Base-by-base conservation (phyloP, 2,888 invertebrate genomes). In the Spilosoma lubricipeda region DNA sequence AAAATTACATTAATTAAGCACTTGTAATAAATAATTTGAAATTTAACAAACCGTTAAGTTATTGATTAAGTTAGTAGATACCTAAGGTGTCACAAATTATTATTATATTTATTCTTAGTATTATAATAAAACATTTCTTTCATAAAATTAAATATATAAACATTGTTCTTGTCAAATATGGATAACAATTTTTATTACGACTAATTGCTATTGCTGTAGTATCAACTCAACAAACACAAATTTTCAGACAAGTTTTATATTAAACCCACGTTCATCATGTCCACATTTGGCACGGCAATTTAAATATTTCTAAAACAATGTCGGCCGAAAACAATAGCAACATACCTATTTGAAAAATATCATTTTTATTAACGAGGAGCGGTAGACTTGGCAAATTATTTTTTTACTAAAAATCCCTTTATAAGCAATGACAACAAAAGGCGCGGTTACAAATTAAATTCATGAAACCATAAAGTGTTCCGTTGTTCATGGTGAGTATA, bases 381-480 rank as follows among this genome's bases (percentile, higher is more conserved):
- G 72, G 73, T 68, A 64, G 70, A 83, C 76, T 72, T 65, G 67
- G 75, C 75, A 80, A 84, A 80, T 84, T 75, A 73, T 83, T 82
- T 83, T 77, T 80, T 77, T 75, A 20, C 69, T 71, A 30, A 67
- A 83, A 79, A 84, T 80, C 82, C 77, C 76, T 84, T 84, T 80
- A 67, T 70, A 84, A 74, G 67, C 73, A 63, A 71, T 72, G 68
- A 78, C 81, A 75, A 78, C 76, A 85, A 82, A 81, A 83, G 79
- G 73, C 77, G 79, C 76, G 77, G 77, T 80, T 82, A 73, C 78
- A 82, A 83, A 82, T 85, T 82, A 84, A 86, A 85, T 85, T 85
- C 81, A 77, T 80, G 76, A 81, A 80, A 80, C 80, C 80, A 80
- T 82, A 82, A 86, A 88, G 80, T 83, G 82, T 82, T 82, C 68